phyloP scores from a whole-genome alignment of 2,797 vertebrate genomes.

The Dallia pectoralis region DNA sequence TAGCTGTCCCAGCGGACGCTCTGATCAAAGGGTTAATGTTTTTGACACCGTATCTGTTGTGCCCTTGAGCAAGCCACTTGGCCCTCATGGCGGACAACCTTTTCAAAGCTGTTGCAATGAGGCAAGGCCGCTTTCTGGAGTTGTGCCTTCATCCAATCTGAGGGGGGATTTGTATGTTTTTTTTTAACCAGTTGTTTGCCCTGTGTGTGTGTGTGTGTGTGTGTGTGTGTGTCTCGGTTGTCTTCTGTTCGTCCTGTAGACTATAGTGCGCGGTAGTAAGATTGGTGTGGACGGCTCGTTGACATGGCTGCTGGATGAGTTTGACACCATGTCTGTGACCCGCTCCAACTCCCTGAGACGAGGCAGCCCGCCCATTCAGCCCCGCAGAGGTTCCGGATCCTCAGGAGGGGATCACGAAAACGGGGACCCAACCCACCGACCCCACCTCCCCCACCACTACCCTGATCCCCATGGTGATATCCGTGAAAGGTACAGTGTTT shows the following conservation, averaged over 20 bases:
- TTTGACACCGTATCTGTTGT: too few relatives aligned
- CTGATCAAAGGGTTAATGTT: too few relatives aligned
- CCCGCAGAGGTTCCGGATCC: slow-evolving; percentile 62
- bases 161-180: too few relatives aligned
- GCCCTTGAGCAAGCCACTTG: too few relatives aligned
- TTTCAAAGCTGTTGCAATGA: too few relatives aligned
- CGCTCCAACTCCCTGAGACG: slow-evolving; percentile 91
- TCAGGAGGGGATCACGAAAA: slow-evolving; percentile 69
- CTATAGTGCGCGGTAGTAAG: slow-evolving; percentile 90
- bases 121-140: too few relatives aligned
- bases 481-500: slow-evolving; percentile 25
- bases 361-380: slow-evolving; percentile 83
- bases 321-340: slow-evolving; percentile 92
- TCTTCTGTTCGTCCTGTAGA: slow-evolving; percentile 60
- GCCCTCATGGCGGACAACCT: too few relatives aligned
- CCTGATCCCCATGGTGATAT: slow-evolving; percentile 57
- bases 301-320: slow-evolving; percentile 90
- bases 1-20: background rate
- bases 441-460: slow-evolving; percentile 38
- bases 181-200: too few relatives aligned
- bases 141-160: too few relatives aligned
- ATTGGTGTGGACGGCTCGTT: slow-evolving; percentile 84
- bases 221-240: background rate
- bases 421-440: slow-evolving; percentile 66
- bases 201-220: too few relatives aligned